Evolutionary conservation across 1,140 invertebrate species (phyloP), one percentile per base, ranked within the genome.

Genomic region (Odontomachus brunneus): DNA sequence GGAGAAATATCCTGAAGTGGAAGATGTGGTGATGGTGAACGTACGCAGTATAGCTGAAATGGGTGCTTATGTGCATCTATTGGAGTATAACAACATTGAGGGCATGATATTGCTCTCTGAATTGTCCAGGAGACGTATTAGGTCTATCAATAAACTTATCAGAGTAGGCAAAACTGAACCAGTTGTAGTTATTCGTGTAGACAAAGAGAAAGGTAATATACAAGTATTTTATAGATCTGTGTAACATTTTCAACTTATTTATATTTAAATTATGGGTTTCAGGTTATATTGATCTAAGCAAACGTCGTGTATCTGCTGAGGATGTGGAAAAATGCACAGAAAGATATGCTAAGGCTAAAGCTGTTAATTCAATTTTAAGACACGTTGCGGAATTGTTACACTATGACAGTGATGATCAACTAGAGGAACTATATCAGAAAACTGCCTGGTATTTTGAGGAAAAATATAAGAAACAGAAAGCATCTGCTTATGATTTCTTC

Each of bases 11-110:
- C 99, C 99, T 0, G 99, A 99, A 93, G 96, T 99, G 48, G 99
- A 99, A 90, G 99, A 99, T 96, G 99, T 99, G 44, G 99, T 99
- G 14, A 99, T 99, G 98, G 99, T 99, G 4, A 99, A 99, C 93
- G 99, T 99, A 1, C 95, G 98, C 17, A 98, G 98, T 85, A 99
- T 99, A 89, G 99, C 99, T 49, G 99, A 99, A 95, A 99, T 99
- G 99, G 99, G 99, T 82, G 99, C 99, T 5, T 99, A 99, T 94
- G 99, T 99, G 3, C 97, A 99, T 93, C 94, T 99, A 65, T 94
- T 99, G 69, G 99, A 99, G 94, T 99, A 99, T 92, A 99, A 99
- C 93, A 99, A 99, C 91, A 99, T 99, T 84, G 99, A 99, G 94
- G 99, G 99, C 88, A 98, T 98, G 98, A 99, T 98, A 82, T 94